Conservation (phyloP, 2,113 vertebrate species). For the Pomatorhinus ruficollis region DNA sequence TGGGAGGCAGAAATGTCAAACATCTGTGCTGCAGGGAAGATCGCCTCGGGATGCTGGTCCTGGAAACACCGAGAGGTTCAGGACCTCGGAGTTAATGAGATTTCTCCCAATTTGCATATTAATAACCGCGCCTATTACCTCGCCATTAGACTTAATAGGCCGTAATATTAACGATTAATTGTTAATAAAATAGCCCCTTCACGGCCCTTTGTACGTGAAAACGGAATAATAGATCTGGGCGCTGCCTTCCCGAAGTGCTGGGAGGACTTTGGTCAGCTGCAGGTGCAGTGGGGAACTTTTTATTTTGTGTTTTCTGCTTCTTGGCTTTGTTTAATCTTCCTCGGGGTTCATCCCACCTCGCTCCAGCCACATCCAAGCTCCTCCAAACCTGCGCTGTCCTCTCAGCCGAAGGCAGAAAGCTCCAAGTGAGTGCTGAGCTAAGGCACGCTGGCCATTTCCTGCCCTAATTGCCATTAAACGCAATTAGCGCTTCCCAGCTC, state of each 20-base stretch:
- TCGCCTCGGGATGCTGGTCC: background rate
- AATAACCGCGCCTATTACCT: background rate
- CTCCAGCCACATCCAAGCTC: background rate
- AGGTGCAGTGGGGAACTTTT: background rate
- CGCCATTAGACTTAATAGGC: background rate
- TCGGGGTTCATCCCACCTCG: background rate
- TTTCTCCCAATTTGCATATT: conserved; percentile 37
- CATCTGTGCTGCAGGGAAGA: background rate
- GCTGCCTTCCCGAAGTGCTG: fast-evolving
- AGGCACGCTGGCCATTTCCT: background rate
- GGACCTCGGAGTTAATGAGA: background rate
- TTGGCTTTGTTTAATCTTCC: background rate
- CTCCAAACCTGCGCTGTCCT: background rate
- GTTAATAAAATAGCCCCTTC: background rate
- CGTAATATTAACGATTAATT: background rate
- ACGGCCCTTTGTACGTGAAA: fast-evolving
- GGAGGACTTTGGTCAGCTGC: background rate
- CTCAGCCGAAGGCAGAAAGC: background rate
- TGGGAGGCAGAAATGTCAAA: background rate
- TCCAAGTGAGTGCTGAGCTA: fast-evolving
- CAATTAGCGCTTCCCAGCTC: background rate
- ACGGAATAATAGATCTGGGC: background rate
- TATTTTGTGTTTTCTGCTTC: background rate
- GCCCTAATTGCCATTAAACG: background rate
- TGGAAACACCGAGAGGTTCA: background rate